Percentiles rank a stretch among this genome's conserved stretches.
Evolutionary conservation across 30 jellyfish, hydroid and myxozoan genomes (phyloP).

Genomic region (Clytia hemisphaerica): DNA sequence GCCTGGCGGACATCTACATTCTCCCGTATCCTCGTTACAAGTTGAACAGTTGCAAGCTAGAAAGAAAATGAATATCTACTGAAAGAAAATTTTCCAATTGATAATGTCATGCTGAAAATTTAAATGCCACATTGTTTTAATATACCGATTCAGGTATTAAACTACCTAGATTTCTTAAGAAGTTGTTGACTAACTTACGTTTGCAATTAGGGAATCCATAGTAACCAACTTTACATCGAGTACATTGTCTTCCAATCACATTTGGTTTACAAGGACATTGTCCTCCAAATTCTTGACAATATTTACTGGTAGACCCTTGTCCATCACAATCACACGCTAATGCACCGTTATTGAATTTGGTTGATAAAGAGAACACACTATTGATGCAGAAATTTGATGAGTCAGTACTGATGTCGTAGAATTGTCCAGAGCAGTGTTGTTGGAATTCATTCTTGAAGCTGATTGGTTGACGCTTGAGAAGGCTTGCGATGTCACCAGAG

Average conservation of each 20-base stretch:
- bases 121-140: too few species aligned
- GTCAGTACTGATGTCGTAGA: conserved; percentile 53
- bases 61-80: too few species aligned
- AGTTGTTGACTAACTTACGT: conserved; percentile 58
- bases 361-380: conserved; percentile 64
- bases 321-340: conserved; percentile 69
- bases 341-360: conserved; percentile 77
- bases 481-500: too few species aligned
- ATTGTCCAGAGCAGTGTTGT: conserved; percentile 47
- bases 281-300: conserved; percentile 80
- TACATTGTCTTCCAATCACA: conserved; percentile 78
- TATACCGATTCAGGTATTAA: too few species aligned
- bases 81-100: too few species aligned
- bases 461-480: too few species aligned
- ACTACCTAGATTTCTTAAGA: too few species aligned
- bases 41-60: conserved; percentile 84
- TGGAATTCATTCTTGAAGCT: conserved; percentile 55
- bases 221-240: conserved; percentile 78
- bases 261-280: conserved; percentile 75
- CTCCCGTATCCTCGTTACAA: conserved; percentile 84
- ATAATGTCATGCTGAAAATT: too few species aligned
- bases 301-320: conserved; percentile 25
- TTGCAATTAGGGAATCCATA: conserved; percentile 92
- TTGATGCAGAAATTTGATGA: conserved; percentile 70
- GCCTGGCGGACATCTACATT: conserved; percentile 91